These are phyloP conservation scores for Hydropotes inermis DNA, from an alignment of 2,113 vertebrate genomes.

Conservation along the genomic window DNA sequence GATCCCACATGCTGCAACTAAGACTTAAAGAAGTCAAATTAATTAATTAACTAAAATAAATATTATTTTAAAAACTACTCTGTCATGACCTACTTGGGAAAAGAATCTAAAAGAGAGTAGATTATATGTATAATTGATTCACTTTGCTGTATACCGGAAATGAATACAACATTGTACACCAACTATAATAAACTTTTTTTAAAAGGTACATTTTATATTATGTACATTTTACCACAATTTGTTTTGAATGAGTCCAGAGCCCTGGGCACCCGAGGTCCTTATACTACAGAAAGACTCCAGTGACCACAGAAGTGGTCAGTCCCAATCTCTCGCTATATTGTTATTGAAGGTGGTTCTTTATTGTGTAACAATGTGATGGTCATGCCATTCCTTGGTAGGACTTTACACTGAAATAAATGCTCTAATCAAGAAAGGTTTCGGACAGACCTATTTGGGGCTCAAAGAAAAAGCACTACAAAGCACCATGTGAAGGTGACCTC, in stretches of 20 bases:
- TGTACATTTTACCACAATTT: not conserved
- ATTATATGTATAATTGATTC: not conserved
- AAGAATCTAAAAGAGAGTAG: not conserved
- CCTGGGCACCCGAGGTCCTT: not conserved
- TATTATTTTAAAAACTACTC: not conserved
- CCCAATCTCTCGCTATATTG: accelerated
- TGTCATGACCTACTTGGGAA: not conserved
- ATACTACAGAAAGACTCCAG: not conserved
- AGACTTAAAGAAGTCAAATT: not conserved
- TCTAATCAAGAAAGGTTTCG: not conserved
- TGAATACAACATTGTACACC: not conserved
- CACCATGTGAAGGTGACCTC: not conserved
- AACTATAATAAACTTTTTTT: not conserved
- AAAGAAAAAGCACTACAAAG: not conserved
- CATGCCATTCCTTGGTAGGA: not conserved
- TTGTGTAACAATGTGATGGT: not conserved
- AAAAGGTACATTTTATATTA: not conserved
- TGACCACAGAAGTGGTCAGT: not conserved
- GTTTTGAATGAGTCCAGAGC: not conserved
- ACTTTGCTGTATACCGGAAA: not conserved
- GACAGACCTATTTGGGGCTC: not conserved
- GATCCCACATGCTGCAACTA: not conserved
- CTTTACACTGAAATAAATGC: not conserved
- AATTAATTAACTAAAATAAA: not conserved
- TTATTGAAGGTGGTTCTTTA: not conserved